Conservation (phyloP, 2,888 invertebrate genomes). For the Meliscaeva auricollis region DNA sequence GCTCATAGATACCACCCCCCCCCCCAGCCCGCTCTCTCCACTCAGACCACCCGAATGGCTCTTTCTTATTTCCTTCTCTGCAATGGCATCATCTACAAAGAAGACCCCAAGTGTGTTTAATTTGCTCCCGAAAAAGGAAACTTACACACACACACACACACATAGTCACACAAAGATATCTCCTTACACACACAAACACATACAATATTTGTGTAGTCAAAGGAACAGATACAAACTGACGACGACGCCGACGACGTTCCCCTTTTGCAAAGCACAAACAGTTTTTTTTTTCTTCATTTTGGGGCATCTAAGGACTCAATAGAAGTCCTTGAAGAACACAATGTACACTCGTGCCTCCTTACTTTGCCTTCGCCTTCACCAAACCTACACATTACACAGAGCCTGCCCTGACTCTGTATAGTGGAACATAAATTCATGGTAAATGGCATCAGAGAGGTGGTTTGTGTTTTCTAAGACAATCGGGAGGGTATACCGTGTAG, state of each 20-base stretch:
- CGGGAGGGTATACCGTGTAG: background rate
- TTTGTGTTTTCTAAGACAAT: constrained; percentile 55
- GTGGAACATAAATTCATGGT: constrained; percentile 69
- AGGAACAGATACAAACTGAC: constrained; percentile 30
- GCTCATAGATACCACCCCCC: too few relatives aligned
- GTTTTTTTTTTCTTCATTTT: constrained; percentile 16
- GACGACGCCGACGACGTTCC: background rate
- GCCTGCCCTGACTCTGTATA: constrained; percentile 40
- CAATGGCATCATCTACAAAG: constrained; percentile 38
- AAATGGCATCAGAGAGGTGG: constrained; percentile 62
- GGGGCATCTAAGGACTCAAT: constrained; percentile 57
- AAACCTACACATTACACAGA: constrained; percentile 11
- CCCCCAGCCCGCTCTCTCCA: too few relatives aligned
- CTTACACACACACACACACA: constrained; percentile 14
- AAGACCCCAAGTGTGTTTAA: constrained; percentile 73
- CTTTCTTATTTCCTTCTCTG: constrained; percentile 33
- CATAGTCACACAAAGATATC: too few relatives aligned
- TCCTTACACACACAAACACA: background rate
- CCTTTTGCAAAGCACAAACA: constrained; percentile 9
- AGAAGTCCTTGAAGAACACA: constrained; percentile 68
- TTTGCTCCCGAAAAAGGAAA: constrained; percentile 67
- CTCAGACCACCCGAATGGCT: background rate
- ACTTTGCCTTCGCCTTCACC: background rate
- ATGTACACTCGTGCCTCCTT: constrained; percentile 34
- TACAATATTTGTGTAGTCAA: background rate